These are phyloP conservation scores for Cheilosia vernalis DNA, from an alignment of 2,888 invertebrate species.

Conservation along the genomic window DNA sequence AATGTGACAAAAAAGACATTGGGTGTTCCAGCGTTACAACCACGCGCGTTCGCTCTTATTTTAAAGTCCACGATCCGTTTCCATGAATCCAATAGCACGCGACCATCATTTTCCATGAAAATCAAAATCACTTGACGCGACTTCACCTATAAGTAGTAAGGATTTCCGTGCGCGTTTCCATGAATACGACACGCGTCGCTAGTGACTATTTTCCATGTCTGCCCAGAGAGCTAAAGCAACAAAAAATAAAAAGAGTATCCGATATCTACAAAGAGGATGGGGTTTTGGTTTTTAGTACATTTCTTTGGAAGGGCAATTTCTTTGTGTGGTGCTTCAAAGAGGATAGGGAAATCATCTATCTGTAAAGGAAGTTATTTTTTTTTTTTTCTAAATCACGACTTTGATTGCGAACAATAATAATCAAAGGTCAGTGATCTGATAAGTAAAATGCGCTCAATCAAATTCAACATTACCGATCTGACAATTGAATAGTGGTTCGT, in stretches of 20 bases:
- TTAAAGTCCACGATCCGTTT: constrained; percentile 18
- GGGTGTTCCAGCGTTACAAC: background rate
- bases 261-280: constrained; percentile 6
- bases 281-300: background rate
- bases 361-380: background rate
- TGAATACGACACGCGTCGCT: constrained; percentile 16
- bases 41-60: background rate
- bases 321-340: background rate
- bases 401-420: background rate
- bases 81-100: constrained; percentile 6
- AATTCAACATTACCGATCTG: no score
- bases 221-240: background rate
- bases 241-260: background rate
- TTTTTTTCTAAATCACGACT: background rate
- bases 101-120: constrained; percentile 20
- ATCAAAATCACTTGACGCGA: constrained; percentile 51
- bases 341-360: background rate
- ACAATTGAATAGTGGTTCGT: no score
- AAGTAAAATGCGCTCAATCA: background rate
- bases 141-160: constrained; percentile 24
- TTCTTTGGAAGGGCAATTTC: background rate
- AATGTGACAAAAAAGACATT: constrained; percentile 27
- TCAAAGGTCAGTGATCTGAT: background rate
- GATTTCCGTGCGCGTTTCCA: constrained; percentile 19
- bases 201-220: constrained; percentile 37